Conservation (phyloP, 2,797 vertebrate species). For the Notoglanidium macrostoma region DNA sequence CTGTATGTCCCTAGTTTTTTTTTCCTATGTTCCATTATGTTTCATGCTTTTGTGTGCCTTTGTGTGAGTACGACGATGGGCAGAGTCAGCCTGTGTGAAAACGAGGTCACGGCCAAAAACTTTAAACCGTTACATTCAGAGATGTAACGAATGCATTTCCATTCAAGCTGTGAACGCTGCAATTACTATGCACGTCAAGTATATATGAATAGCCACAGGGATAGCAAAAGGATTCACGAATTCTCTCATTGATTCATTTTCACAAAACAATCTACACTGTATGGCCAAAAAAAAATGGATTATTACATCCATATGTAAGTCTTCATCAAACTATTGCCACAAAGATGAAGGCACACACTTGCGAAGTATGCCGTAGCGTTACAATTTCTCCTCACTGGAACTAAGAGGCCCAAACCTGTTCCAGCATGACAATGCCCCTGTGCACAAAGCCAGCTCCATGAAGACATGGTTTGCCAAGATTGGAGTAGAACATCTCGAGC, state of each 20-base stretch:
- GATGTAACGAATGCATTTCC: slow-evolving; percentile 33
- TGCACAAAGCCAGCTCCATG: neutral
- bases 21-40: slow-evolving; percentile 62
- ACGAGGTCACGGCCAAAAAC: slow-evolving; percentile 55
- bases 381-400: too few species aligned
- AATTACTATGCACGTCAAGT: too few species aligned
- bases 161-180: slow-evolving; percentile 15
- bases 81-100: slow-evolving; percentile 61
- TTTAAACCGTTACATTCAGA: slow-evolving; percentile 39
- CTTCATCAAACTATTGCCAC: neutral
- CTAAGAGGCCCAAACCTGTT: neutral
- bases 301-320: too few species aligned
- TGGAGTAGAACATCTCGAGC: neutral
- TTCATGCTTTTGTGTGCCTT: slow-evolving; percentile 63
- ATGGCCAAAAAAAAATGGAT: neutral
- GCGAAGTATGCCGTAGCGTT: neutral
- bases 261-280: neutral
- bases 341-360: neutral
- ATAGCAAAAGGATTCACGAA: neutral
- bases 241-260: neutral
- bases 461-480: neutral
- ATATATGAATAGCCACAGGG: neutral
- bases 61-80: slow-evolving; percentile 55
- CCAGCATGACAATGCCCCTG: too few species aligned
- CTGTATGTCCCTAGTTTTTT: slow-evolving; percentile 20